Evolutionary conservation across 2,113 vertebrate species (phyloP).

Genomic region (Sigmodon hispidus): DNA sequence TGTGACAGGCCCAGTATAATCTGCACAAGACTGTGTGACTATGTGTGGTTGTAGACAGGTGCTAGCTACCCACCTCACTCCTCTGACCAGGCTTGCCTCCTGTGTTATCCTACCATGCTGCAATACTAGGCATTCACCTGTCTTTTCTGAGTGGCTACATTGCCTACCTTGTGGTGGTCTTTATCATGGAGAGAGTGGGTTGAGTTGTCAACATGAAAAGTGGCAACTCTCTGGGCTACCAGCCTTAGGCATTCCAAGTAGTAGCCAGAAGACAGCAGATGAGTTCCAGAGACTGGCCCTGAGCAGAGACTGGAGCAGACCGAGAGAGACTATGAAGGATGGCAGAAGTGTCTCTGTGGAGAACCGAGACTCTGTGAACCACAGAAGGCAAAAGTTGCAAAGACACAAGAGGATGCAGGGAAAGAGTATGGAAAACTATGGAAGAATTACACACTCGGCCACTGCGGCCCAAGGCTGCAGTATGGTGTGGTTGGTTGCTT

Average conservation of each 20-base stretch:
- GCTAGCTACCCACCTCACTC: neutral
- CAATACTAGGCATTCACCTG: too few relatives aligned
- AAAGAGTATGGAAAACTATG: neutral
- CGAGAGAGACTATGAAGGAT: too few relatives aligned
- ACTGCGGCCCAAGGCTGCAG: neutral
- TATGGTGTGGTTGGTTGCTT: neutral
- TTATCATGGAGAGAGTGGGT: neutral
- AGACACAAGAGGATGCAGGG: neutral
- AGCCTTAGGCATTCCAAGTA: neutral
- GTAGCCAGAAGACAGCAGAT: neutral
- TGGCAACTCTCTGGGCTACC: neutral
- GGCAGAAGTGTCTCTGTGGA: neutral
- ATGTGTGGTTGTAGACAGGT: too few relatives aligned
- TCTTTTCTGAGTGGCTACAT: neutral
- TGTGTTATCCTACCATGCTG: neutral
- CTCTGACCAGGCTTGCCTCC: neutral
- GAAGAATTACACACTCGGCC: too few relatives aligned
- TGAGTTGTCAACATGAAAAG: neutral
- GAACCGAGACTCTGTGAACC: neutral
- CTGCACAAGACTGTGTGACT: neutral
- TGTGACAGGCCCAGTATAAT: neutral
- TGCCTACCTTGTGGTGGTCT: neutral
- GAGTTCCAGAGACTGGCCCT: neutral
- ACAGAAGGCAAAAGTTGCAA: neutral
- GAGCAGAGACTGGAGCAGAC: neutral